These are phyloP conservation scores for Capreolus pygargus DNA, from an alignment of 2,113 vertebrate genomes.

Conservation along the genomic window DNA sequence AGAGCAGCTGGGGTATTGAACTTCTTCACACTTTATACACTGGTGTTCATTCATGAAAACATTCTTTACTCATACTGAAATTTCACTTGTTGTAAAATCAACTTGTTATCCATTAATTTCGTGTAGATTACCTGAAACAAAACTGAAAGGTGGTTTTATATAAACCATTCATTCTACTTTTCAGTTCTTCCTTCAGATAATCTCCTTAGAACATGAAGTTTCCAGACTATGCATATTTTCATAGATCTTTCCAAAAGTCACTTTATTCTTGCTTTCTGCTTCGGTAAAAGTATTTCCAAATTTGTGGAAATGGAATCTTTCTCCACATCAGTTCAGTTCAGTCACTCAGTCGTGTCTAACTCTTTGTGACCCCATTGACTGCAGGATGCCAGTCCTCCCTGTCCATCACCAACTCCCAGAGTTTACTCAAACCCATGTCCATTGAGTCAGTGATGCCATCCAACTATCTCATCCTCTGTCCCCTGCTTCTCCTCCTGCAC, in stretches of 20 bases:
- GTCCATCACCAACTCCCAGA: neutral
- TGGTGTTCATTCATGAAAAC: neutral
- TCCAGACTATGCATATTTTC: neutral
- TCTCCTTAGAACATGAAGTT: neutral
- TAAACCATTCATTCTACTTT: neutral
- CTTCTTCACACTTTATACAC: neutral
- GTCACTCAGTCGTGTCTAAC: rapidly evolving
- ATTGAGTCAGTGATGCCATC: neutral
- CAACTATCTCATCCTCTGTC: neutral
- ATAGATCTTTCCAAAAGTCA: neutral
- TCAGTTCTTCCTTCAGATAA: neutral
- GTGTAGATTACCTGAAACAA: neutral
- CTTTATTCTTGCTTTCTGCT: neutral
- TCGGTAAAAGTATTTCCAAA: neutral
- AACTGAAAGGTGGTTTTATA: neutral
- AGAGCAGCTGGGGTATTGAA: neutral
- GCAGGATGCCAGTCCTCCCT: neutral
- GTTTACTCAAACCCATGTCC: neutral
- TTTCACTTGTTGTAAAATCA: neutral
- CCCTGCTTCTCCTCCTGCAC: neutral
- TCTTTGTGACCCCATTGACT: neutral
- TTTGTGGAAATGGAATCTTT: neutral
- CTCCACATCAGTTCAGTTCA: neutral
- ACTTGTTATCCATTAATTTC: neutral
- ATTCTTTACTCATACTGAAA: neutral